These are phyloP conservation scores for Thelaira solivaga DNA, from an alignment of 2,888 invertebrate species.

Conservation along the genomic window DNA sequence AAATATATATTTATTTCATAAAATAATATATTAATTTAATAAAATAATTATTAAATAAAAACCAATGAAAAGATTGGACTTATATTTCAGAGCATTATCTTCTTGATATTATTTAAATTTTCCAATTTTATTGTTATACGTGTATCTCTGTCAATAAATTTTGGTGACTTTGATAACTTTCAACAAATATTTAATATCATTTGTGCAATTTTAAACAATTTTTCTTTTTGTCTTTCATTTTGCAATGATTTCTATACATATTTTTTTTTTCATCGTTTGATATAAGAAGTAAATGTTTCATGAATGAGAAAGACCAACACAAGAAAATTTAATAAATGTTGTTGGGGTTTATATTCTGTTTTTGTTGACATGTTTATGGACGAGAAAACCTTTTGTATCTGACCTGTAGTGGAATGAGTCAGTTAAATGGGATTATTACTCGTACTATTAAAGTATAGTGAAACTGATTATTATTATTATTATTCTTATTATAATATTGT, in stretches of 20 bases:
- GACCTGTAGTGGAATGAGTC: background rate
- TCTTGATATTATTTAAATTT: too few relatives aligned
- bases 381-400: background rate
- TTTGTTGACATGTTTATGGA: background rate
- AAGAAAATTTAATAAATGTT: slow-evolving; percentile 52
- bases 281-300: slow-evolving; percentile 44
- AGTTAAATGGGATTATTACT: slow-evolving; percentile 29
- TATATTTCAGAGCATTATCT: too few relatives aligned
- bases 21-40: too few relatives aligned
- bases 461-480: slow-evolving; percentile 39
- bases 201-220: too few relatives aligned
- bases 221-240: background rate
- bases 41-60: too few relatives aligned
- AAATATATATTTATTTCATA: too few relatives aligned
- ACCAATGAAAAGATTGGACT: too few relatives aligned
- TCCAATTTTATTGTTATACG: too few relatives aligned
- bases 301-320: slow-evolving; percentile 49
- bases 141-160: too few relatives aligned
- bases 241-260: background rate
- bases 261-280: slow-evolving; percentile 20
- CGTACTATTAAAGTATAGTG: slow-evolving; percentile 24
- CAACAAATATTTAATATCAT: too few relatives aligned
- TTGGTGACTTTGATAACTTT: too few relatives aligned
- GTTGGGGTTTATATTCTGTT: background rate
- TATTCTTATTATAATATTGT: slow-evolving; percentile 45